Evolutionary conservation across 2,113 vertebrate genomes (phyloP), one percentile per base, ranked within the genome.

Genomic region (Pollachius pollachius): DNA sequence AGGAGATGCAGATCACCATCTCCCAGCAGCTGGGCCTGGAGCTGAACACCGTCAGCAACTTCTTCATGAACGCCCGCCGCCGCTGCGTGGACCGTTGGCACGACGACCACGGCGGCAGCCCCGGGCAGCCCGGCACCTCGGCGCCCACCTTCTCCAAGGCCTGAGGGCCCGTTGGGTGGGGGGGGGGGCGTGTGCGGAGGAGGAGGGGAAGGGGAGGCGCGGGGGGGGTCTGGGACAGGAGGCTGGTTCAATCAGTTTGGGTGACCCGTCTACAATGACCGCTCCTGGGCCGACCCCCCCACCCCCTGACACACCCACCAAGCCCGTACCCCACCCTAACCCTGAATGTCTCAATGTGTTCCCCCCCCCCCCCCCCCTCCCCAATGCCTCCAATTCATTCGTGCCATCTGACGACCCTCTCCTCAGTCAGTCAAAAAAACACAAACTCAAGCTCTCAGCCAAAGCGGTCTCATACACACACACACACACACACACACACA

Each of bases 41-140:
- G 92, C 96, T 97, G 88, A 96, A 85, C 92, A 99, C 97, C 0
- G 97, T 99, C 94, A 98, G 96, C 95, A 99, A 99, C 87, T 99
- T 99, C 95, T 99, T 99, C 89, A 99, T 99, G 97, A 99, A 99
- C 0, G 96, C 97, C 15, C 95, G 97, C n/a, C 95, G 97, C 83
- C 94, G 97, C 66, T 98, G 96, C 69, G 95, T 96, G 88, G 96
- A 97, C 90, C 95, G 95, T 87, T 98, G 96, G 96, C 94, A 96
- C 17, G 95, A 99, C 65, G 96, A 97, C 81, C 95, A 96, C 0
- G 93, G 94, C 3, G 58, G 90, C 76, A 93, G 94, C 76, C 91
- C 95, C 0, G 94, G 94, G 21, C 94, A 94, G 79, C 89, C 94
- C 2, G 92, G 94, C 9, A 94, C 94, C 13, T 94, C 94, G 11